Base-by-base conservation (phyloP, 2,888 invertebrate genomes). In the Tillus elongatus region DNA sequence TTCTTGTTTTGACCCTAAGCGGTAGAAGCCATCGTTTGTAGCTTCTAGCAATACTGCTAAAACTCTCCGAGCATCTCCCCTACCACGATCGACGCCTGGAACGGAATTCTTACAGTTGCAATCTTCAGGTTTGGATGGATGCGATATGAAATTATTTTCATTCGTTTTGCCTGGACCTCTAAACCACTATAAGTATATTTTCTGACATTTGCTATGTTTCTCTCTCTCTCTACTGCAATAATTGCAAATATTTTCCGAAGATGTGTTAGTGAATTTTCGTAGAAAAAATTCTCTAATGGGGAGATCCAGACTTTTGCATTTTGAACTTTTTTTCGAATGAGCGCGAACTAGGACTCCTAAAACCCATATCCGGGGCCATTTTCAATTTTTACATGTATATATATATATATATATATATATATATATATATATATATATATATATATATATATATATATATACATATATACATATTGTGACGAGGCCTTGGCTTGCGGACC, bases 1-100 rank as follows among this genome's bases (percentile, higher is more conserved):
- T 30, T 36, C 42, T 40, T 46, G 30, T 34, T 37, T 46, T 16
- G 40, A 40, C 34, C 39, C 42, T 30, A 46, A 42, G 10, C 37
- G 24, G 28, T 45, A 46, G 35, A 39, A 35, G 14, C 40, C 40
- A 38, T 45, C 45, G 33, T 45, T 44, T 30, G 45, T 40, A 26
- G 30, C 34, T 27, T 44, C 40, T 36, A 48, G 39, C 30, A 45
- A 42, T 35, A 43, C 39, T 15, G 40, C 41, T 35, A 49, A 40
- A 42, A 49, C 38, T 16, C 35, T 40, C 28, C 43, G 30, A 41
- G 44, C 42, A 46, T 42, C 42, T 33, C 35, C 42, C 32, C 35
- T 33, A 11, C 42, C 44, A 29, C 42, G 33, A 41, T 45, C 45
- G 30, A 42, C 39, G 34, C 44, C 44, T 35, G 44, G 37, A 37